These are phyloP conservation scores for Oxygymnocypris stewartii DNA, from an alignment of 2,113 vertebrate genomes.

Conservation along the genomic window DNA sequence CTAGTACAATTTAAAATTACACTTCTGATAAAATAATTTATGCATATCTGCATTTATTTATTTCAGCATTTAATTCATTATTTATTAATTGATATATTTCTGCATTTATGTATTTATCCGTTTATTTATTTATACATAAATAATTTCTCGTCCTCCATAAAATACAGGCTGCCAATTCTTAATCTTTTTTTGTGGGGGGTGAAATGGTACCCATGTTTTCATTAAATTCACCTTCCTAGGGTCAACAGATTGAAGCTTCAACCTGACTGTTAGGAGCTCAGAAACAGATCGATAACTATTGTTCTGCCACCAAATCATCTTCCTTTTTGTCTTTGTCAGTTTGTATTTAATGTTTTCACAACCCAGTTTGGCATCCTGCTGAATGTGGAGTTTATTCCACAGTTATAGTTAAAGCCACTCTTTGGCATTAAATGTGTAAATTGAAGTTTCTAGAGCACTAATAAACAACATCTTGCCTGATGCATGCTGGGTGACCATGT, in stretches of 20 bases:
- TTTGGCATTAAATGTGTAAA: slow-evolving; percentile 20
- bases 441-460: slow-evolving; percentile 23
- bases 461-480: slow-evolving; percentile 50
- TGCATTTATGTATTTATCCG: too few relatives aligned
- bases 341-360: slow-evolving; percentile 33
- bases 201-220: not conserved
- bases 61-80: too few relatives aligned
- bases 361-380: slow-evolving; percentile 23
- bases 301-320: not conserved
- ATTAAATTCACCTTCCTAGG: not conserved
- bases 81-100: too few relatives aligned
- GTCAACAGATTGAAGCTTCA: not conserved
- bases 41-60: too few relatives aligned
- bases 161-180: too few relatives aligned
- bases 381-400: slow-evolving; percentile 21
- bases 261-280: not conserved
- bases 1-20: too few relatives aligned
- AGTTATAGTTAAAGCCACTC: not conserved
- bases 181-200: not conserved
- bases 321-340: slow-evolving; percentile 18
- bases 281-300: not conserved
- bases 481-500: slow-evolving; percentile 70
- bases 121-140: too few relatives aligned
- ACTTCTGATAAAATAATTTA: too few relatives aligned
- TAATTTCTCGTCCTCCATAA: too few relatives aligned